Base-by-base conservation (phyloP, 2,888 invertebrate genomes). In the Netelia melanura region DNA sequence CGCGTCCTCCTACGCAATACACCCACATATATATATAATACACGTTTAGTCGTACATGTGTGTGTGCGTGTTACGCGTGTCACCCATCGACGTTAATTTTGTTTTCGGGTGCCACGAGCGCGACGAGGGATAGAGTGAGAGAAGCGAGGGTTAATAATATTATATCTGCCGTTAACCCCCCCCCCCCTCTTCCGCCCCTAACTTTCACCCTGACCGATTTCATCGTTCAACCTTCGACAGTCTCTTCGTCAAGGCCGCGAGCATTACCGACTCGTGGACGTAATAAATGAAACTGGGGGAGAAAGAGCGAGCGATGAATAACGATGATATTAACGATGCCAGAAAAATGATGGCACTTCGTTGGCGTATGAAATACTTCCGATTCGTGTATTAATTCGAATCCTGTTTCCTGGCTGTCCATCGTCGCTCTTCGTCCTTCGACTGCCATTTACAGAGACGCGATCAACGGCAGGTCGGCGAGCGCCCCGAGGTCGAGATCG, bases 351-450 rank as follows among this genome's bases (percentile, higher is more conserved):
- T 44, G 23, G 48, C 44, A 25, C 65, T 77, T 71, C 38, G 10
- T 52, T 56, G 23, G 38, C 64, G 30, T 65, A 62, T 64, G 17
- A 64, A 44, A 30, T 61, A 70, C 67, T 52, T 14, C 68, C 44
- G 11, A n/a, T 77, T 30, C 54, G 58, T 52, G 56, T 64, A 71
- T 82, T 75, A 56, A 71, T 77, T 77, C 52, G 64, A 80, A 80
- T 84, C 71, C 30, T 54, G 52, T 10, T 58, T 21, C n/a, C 61
- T 52, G 52, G 43, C 62, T 56, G 67, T 54, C 65, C 21, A 54
- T 61, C 76, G 21, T 71, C 38, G 72, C 43, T 25, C n/a, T 30
- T 67, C 67, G 68, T 67, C 84, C 84, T 84, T 84, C 84, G 81
- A 81, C 72, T 72, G 76, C 77, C 84, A 77, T 62, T 68, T 67